Base-by-base conservation (phyloP, 23 tunicate species). In the Botrylloides violaceus region DNA sequence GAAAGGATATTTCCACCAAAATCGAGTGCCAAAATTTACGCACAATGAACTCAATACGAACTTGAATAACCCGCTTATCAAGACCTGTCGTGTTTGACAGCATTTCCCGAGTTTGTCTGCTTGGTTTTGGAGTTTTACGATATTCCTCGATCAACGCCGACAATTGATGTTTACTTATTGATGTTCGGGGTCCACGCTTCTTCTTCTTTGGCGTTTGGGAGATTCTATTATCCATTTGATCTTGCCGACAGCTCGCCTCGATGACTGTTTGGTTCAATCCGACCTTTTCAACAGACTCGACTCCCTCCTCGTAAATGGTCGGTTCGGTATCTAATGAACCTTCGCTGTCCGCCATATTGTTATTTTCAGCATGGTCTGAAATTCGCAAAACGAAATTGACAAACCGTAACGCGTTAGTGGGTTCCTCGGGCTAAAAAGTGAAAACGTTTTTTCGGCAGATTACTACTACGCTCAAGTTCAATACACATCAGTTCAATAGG, bases 121-220 rank as follows among this genome's bases (percentile, higher is more conserved):
- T 71, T 27, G 96, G 96, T 48, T 89, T 89, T 32, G 84, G 81
- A 3, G 88, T 71, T 24, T 56, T 59, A 3, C 27, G 24, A 66
- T 71, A 89, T 24, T 88, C 88, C 4, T 65, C 48, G 34, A 59
- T 89, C 49, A 89, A 60, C 63, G 71, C 65, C 22, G 82, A 80
- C 34, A 89, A 65, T 57, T 89, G 96, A 3, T 82, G 65, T 2
- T 81, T 76, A 49, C 77, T 89, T 29, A 89, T 89, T 1, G 84
- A 81, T 36, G 96, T 89, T 65, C 96, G 71, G n/a, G 92, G 92
- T 1, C 92, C 92, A 3, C 92, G 79, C 30, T 76, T 77, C 59
- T 82, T 82, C 30, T 22, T 24, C 66, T 7, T 49, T 2, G 71
- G 29, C 30, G 26, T 24, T 56, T 7, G 28, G 2, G 71, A 63